Base-by-base conservation (phyloP, 2,888 invertebrate species). In the Strigamia crassipes region DNA sequence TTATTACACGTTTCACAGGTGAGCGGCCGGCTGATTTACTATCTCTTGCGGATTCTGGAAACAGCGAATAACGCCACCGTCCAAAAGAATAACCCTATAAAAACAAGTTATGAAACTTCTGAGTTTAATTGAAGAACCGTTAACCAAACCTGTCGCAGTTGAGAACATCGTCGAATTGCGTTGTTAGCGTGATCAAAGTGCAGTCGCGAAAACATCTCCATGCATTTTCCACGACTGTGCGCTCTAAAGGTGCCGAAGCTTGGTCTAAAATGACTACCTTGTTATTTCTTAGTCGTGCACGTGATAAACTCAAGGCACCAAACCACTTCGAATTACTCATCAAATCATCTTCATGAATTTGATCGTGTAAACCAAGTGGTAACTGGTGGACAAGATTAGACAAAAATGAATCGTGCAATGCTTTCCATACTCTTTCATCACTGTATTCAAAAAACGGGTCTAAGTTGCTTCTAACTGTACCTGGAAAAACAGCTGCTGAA, bases 361-460 rank as follows among this genome's bases (percentile, higher is more conserved):
- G 73, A 73, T 73, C 73, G n/a, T 73, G 73, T 73, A 73, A n/a
- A 31, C 73, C 73, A 27, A 73, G 73, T 9, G 73, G 73, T 27
- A 73, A 31, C 13, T 73, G 23, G 13, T 73, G 27, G 12, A 73
- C 31, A n/a, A 73, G 31, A 31, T 10, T 31, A 1, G 73, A 73
- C 13, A 73, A 31, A 12, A 0, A 3, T 8, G 73, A 73, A 1
- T 27, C 31, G 0, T 73, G 73, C 13, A 73, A 15, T 23, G 73
- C 73, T 31, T 73, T 73, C 73, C 27, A 73, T n/a, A 73, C 73
- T 73, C 8, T 13, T 31, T 73, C 73, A n/a, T 73, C 73, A 73
- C 73, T 73, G 73, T n/a, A 31, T 31, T 73, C 73, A 27, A 27
- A 73, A 31, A 73, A 73, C 0, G 73, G 73, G n/a, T 73, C 73